Evolutionary conservation across 2,888 invertebrate genomes (phyloP), one percentile per base, ranked within the genome.

Genomic region (Bombyx huttoni): DNA sequence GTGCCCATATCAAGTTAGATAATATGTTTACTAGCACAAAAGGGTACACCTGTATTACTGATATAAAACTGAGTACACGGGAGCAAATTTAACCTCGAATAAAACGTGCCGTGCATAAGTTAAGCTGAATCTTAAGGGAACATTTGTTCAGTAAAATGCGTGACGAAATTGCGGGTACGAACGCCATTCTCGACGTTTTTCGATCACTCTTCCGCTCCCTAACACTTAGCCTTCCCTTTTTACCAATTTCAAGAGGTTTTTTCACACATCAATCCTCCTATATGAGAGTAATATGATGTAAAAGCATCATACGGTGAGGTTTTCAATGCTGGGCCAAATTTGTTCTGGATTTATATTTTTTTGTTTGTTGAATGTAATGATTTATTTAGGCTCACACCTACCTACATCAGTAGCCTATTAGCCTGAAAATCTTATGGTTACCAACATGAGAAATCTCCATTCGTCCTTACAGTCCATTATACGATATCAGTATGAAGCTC

Each of bases 151-250:
- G 77, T 77, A 80, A 81, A 81, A 83, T 68, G 85, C 81, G 83
- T 83, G 86, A 85, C 84, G 79, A 86, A 85, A 84, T 85, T 81
- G 82, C 77, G 78, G 78, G 77, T 72, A 70, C 66, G 65, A 64
- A 64, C 72, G 62, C 65, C 70, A 68, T 63, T 66, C 67, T 67
- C 71, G 68, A 64, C 78, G 74, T 78, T 86, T 80, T 75, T 77
- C 85, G 82, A 86, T 87, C 83, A 77, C 80, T 77, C 78, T 73
- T 74, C 67, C 70, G 57, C 64, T 48, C 78, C 79, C 70, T 70
- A 73, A 83, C 85, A 87, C 86, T 87, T 86, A 87, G 85, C 79
- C 75, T 81, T 81, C 81, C 86, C 84, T 86, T 86, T 87, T 86
- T 81, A 84, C 81, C 85, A 87, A 86, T 86, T 87, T 87, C 80